Conservation (phyloP, 2,888 invertebrate genomes). For the Rhorus exstirpatorius region DNA sequence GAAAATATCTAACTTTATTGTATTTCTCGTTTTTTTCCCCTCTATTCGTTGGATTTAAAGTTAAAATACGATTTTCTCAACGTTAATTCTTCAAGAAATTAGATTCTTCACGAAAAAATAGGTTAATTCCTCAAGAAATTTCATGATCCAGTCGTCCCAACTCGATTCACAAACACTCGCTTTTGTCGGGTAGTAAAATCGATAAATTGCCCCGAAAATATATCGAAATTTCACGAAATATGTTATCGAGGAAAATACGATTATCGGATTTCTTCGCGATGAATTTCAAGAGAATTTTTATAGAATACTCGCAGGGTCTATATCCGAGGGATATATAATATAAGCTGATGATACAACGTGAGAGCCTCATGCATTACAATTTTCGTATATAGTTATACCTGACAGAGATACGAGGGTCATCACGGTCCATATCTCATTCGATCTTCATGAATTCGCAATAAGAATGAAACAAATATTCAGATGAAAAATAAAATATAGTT, state of each 20-base stretch:
- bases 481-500: neutral
- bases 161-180: neutral
- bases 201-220: neutral
- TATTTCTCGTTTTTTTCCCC: neutral
- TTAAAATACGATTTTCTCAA: too few species aligned
- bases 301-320: too few species aligned
- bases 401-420: neutral
- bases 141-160: neutral
- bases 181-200: neutral
- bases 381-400: neutral
- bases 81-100: too few species aligned
- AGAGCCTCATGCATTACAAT: constrained; percentile 28
- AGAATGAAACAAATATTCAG: neutral
- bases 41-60: neutral
- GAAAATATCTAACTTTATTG: neutral
- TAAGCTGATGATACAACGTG: neutral
- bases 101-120: too few species aligned
- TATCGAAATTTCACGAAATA: neutral
- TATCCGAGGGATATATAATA: neutral
- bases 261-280: neutral
- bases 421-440: too few species aligned
- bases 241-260: neutral
- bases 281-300: too few species aligned
- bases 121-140: too few species aligned
- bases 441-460: neutral